phyloP scores from a whole-genome alignment of 37 sponge, comb jelly and placozoan genomes.

The Eunapius fragilis region DNA sequence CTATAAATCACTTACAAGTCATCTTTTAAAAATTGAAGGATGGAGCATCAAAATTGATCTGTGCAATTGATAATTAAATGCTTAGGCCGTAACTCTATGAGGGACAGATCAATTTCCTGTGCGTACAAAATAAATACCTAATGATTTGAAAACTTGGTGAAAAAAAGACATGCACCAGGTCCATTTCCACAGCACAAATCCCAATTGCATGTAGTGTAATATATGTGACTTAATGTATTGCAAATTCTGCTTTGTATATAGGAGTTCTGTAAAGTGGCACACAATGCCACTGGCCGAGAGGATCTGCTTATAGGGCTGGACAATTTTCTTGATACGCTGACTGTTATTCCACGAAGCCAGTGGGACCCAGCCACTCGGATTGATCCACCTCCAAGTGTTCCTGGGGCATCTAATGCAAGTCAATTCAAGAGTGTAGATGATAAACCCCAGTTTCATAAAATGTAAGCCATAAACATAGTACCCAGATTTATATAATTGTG shows the following conservation, averaged over 20 bases:
- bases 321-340: slow-evolving; percentile 92
- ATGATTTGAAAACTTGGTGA: not conserved
- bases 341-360: slow-evolving; percentile 90
- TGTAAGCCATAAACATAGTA: not conserved
- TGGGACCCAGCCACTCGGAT: slow-evolving; percentile 91
- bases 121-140: too few species aligned
- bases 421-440: slow-evolving; percentile 2
- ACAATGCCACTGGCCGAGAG: slow-evolving; percentile 78
- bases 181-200: not conserved
- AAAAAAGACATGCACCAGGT: not conserved
- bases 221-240: not conserved
- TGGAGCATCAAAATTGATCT: not conserved
- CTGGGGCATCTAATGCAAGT: slow-evolving; percentile 25
- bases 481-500: not conserved
- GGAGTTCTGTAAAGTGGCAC: slow-evolving; percentile 93
- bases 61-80: not conserved
- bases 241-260: slow-evolving; percentile 13
- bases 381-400: slow-evolving; percentile 71
- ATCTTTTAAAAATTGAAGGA: not conserved
- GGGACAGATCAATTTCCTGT: not conserved
- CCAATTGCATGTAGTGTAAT: not conserved
- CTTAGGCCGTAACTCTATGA: not conserved
- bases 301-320: slow-evolving; percentile 92
- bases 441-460: not conserved
- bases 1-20: not conserved